Percentiles rank a stretch among this genome's conserved stretches.
phyloP scores from a whole-genome alignment of 2,113 vertebrate genomes.

The Vimba vimba region DNA sequence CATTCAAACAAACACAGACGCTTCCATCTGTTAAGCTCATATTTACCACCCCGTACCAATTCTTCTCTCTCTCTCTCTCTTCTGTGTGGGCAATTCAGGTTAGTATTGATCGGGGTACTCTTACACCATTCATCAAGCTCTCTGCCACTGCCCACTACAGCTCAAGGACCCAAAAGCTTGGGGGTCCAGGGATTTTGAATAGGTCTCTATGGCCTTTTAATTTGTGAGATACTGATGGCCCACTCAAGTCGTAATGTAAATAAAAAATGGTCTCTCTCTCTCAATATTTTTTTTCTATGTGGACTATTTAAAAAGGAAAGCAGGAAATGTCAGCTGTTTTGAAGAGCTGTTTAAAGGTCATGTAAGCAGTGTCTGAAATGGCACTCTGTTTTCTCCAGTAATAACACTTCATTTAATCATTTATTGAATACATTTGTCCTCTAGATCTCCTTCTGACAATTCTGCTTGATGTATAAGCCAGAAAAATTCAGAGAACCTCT shows the following conservation, averaged over 20 bases:
- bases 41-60: constrained; percentile 16
- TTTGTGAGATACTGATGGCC: constrained; percentile 27
- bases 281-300: background rate
- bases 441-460: constrained; percentile 1
- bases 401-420: constrained; percentile 16
- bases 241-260: constrained; percentile 47
- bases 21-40: constrained; percentile 46
- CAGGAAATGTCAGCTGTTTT: constrained; percentile 19
- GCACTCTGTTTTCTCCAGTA: background rate
- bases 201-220: constrained; percentile 17
- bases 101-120: constrained; percentile 44
- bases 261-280: background rate
- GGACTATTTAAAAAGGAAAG: background rate
- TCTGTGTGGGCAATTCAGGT: constrained; percentile 37
- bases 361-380: constrained; percentile 4
- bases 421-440: constrained; percentile 8
- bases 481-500: background rate
- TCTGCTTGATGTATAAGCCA: background rate
- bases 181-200: constrained; percentile 36
- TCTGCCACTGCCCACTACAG: constrained; percentile 31
- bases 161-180: constrained; percentile 23
- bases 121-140: constrained; percentile 43
- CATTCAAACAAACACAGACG: constrained; percentile 46
- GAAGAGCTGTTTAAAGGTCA: constrained; percentile 21
- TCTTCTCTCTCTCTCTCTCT: background rate